These are phyloP conservation scores for Drosophila parvula DNA, from an alignment of 1,140 invertebrate genomes.

Conservation along the genomic window DNA sequence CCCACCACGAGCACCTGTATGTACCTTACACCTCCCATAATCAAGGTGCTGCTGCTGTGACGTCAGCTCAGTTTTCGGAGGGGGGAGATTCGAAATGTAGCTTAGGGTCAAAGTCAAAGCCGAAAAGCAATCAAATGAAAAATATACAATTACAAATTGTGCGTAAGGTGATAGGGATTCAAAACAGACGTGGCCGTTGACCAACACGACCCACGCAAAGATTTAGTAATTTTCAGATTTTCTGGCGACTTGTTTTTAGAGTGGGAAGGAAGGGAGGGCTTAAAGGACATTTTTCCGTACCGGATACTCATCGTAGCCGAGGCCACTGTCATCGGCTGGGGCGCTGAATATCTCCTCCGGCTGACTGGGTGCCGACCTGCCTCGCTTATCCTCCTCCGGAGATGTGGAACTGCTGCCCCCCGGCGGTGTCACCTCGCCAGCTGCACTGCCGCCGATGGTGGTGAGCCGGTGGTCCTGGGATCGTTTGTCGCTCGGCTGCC, in stretches of 20 bases:
- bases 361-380: conserved; percentile 52
- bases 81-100: conserved; percentile 23
- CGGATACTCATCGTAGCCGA: conserved; percentile 79
- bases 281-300: conserved; percentile 36
- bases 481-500: conserved; percentile 40
- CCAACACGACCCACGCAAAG: conserved; percentile 31
- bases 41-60: conserved; percentile 51
- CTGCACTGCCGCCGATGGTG: conserved; percentile 32
- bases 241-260: background rate
- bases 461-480: conserved; percentile 15
- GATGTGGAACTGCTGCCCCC: conserved; percentile 5
- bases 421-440: conserved; percentile 28
- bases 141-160: conserved; percentile 77
- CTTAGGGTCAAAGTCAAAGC: conserved; percentile 51
- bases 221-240: conserved; percentile 23
- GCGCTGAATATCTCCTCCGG: conserved; percentile 79
- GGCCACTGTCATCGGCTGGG: conserved; percentile 56
- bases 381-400: conserved; percentile 42
- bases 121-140: conserved; percentile 76
- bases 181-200: conserved; percentile 17
- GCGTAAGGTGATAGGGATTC: conserved; percentile 65
- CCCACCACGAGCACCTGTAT: conserved; percentile 9
- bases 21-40: conserved; percentile 3
- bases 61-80: conserved; percentile 32
- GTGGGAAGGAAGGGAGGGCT: background rate